These are phyloP conservation scores for Spinibarbus caldwelli DNA, from an alignment of 2,797 vertebrate genomes.

Conservation along the genomic window DNA sequence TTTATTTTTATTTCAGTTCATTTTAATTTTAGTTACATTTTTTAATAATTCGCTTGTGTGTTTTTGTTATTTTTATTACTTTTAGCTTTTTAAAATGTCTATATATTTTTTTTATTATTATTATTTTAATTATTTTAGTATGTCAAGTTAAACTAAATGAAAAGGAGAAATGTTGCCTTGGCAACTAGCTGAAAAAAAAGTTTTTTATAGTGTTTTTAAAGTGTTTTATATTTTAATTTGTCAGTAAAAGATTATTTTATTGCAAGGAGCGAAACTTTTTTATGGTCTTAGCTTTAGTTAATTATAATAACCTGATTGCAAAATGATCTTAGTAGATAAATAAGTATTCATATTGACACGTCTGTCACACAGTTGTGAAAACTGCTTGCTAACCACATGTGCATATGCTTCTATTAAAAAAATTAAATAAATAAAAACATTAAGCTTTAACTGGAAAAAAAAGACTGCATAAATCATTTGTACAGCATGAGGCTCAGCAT, in stretches of 20 bases:
- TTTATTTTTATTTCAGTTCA: background rate
- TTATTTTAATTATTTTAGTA: background rate
- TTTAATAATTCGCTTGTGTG: too few species aligned
- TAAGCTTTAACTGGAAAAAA: slow-evolving; percentile 4
- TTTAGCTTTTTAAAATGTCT: background rate
- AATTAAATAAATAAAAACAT: too few species aligned
- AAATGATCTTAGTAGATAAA: background rate
- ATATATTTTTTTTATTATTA: background rate
- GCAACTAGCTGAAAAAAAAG: background rate
- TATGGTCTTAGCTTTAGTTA: background rate
- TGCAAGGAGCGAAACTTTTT: background rate
- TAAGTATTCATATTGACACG: background rate
- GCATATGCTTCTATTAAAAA: background rate
- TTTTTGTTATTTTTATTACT: background rate
- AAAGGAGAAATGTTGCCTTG: background rate
- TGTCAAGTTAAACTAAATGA: background rate
- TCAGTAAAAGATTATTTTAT: background rate
- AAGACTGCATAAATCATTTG: background rate
- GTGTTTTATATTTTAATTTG: background rate
- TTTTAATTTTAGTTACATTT: background rate
- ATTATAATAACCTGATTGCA: background rate
- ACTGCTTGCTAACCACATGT: background rate
- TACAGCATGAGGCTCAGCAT: background rate
- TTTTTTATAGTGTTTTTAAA: background rate
- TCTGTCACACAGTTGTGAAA: background rate